Conservation (phyloP, 1,140 invertebrate species). For the Hermatobates lingyangjiaoensis region DNA sequence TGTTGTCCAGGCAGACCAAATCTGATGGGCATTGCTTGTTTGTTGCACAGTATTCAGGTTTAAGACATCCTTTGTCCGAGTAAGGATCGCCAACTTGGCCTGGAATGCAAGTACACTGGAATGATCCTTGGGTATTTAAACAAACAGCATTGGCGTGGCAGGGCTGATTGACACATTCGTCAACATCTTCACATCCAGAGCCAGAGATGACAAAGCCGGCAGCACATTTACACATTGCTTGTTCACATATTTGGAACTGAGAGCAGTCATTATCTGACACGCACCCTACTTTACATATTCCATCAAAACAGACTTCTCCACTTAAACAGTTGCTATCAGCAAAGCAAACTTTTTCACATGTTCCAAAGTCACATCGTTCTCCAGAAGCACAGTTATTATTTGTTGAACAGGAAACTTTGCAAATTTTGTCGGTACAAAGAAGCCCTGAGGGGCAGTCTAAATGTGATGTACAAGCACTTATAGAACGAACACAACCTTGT, state of each 20-base stretch:
- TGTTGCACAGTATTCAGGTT: constrained; percentile 45
- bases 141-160: constrained; percentile 64
- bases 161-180: constrained; percentile 58
- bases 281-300: constrained; percentile 64
- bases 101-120: constrained; percentile 52
- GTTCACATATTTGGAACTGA: constrained; percentile 55
- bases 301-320: constrained; percentile 63
- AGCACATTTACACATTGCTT: constrained; percentile 54
- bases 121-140: constrained; percentile 59
- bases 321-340: constrained; percentile 71
- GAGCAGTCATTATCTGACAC: constrained; percentile 61
- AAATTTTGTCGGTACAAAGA: constrained; percentile 50
- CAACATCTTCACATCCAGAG: constrained; percentile 51
- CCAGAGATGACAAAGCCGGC: constrained; percentile 45
- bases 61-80: constrained; percentile 42
- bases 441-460: constrained; percentile 47
- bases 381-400: constrained; percentile 54
- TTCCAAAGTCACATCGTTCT: constrained; percentile 56
- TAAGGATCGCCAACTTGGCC: constrained; percentile 63
- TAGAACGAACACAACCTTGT: constrained; percentile 65
- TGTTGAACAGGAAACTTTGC: constrained; percentile 51
- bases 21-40: constrained; percentile 48
- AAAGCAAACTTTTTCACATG: constrained; percentile 71
- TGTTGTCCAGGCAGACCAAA: constrained; percentile 46
- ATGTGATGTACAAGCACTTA: constrained; percentile 38